Base-by-base conservation (phyloP, 1,140 invertebrate species). In the Apis mellifera region DNA sequence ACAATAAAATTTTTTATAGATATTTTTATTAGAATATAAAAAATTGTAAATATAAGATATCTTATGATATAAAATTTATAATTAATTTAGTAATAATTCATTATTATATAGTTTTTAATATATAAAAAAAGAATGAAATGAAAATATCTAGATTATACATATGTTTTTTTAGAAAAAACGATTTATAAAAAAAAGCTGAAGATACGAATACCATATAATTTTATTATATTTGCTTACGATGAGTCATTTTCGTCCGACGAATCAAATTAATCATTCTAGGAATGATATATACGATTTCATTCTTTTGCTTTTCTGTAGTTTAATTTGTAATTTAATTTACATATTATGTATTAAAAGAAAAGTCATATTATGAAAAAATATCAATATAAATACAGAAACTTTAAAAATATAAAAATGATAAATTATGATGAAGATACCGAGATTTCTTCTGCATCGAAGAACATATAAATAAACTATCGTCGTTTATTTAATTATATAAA, bases 161-260 rank as follows among this genome's bases (percentile, higher is more conserved):
- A 42, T 15, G 15, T 26, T 4, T 69, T 73, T 50, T 59, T 15
- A 13, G 4, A 50, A 42, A 26, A 71, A 12, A 1, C 15, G 9
- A 23, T 42, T 69, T 69, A 23, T 32, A 21, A 32, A 62, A 26
- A 7, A 9, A 17, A 74, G 32, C 5, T 48, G 11, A 82, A 78
- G 32, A 62, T 17, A n/a, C 59, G 66, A 72, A 66, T 65, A 17
- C 57, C 21, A 0, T 3, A 8, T n/a, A 21, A 60, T 21, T 64
- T 62, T 17, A 50, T 42, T 85, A 80, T 64, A 52, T 9, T 32
- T 85, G 60, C 60, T 42, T 1, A 21, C 12, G 57, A 82, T 87
- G 86, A 88, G 73, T 80, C 86, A 88, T 70, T 12, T 17, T 68
- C 11, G 32, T 64, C 62, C 32, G 66, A 21, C 9, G 55, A 78